A percentile compares a stretch with the other conserved stretches of the same genome.
Conservation (phyloP, 2,113 vertebrate genomes). For the Euleptes europaea region DNA sequence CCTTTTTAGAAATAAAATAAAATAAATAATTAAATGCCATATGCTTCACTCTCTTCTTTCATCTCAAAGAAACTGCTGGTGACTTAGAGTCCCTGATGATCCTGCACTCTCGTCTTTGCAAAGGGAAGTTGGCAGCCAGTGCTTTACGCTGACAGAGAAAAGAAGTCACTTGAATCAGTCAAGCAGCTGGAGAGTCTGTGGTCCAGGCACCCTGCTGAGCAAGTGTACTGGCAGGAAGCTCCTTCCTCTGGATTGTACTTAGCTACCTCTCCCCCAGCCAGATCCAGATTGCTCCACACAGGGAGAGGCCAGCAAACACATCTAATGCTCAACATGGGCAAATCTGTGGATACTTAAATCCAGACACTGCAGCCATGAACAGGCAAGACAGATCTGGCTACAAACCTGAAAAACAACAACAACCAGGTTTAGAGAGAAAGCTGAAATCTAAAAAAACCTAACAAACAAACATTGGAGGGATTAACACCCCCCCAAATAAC, state of each 20-base stretch:
- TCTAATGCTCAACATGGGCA: no score
- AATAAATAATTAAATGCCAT: slow-evolving; percentile 19
- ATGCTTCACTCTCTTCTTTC: slow-evolving; percentile 16
- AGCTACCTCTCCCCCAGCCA: no score
- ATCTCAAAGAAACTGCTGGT: not conserved
- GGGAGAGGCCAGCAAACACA: not conserved
- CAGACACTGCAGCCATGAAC: no score
- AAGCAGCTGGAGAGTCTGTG: not conserved
- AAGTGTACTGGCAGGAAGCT: not conserved
- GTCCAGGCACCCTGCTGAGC: not conserved
- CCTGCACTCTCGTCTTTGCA: not conserved
- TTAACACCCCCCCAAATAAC: no score
- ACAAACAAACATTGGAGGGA: no score
- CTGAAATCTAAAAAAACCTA: no score
- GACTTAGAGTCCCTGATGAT: not conserved
- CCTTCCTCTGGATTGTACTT: fast-evolving
- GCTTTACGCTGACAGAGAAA: not conserved
- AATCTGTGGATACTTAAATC: no score
- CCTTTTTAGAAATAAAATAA: not conserved
- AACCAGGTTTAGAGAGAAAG: no score
- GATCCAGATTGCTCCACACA: not conserved
- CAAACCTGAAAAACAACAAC: no score
- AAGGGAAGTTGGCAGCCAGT: not conserved
- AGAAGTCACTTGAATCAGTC: not conserved
- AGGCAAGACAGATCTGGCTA: not conserved